phyloP scores from a whole-genome alignment of 2,888 invertebrate species.

The Falcaria lacertinaria region DNA sequence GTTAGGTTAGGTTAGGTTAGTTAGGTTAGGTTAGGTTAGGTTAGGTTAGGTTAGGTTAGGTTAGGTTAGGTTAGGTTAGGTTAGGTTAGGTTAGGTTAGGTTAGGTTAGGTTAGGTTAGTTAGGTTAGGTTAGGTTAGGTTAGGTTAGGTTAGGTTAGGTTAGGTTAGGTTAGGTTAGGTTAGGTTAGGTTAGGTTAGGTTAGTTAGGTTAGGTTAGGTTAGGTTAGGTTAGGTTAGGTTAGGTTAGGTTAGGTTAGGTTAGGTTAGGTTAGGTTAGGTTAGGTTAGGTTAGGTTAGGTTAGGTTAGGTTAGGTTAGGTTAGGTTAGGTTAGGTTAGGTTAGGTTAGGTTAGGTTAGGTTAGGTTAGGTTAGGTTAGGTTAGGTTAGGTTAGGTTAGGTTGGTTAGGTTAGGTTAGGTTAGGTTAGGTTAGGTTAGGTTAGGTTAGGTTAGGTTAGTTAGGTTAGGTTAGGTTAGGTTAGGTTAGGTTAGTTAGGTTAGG shows the following conservation, averaged over 20 bases:
- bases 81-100: constrained; percentile 17
- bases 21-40: constrained; percentile 15
- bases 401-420: constrained; percentile 13
- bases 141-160: constrained; percentile 17
- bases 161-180: constrained; percentile 18
- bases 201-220: constrained; percentile 19
- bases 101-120: constrained; percentile 19
- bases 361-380: constrained; percentile 18
- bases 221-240: constrained; percentile 13
- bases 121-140: constrained; percentile 19
- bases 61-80: constrained; percentile 17
- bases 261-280: constrained; percentile 12
- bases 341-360: constrained; percentile 15
- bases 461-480: constrained; percentile 9
- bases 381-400: constrained; percentile 13
- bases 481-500: constrained; percentile 11
- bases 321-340: constrained; percentile 15
- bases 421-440: constrained; percentile 13
- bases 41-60: constrained; percentile 18
- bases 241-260: constrained; percentile 11
- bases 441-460: constrained; percentile 8
- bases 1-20: constrained; percentile 16
- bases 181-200: constrained; percentile 19
- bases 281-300: constrained; percentile 7
- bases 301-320: constrained; percentile 4